These are phyloP conservation scores for Strigamia maritima DNA, from an alignment of 2,888 invertebrate species.

Conservation along the genomic window DNA sequence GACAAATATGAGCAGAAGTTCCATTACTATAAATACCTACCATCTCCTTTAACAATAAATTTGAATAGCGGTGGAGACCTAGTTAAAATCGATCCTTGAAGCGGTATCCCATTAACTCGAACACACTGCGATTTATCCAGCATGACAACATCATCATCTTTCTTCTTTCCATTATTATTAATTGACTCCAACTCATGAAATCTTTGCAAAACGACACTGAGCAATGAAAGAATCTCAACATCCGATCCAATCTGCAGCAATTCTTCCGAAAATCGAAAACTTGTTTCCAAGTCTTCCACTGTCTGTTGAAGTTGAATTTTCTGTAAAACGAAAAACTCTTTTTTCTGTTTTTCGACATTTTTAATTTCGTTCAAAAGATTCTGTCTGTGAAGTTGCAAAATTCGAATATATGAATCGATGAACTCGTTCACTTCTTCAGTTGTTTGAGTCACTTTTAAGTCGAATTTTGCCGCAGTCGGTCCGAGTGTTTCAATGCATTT, in stretches of 20 bases:
- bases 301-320: slow-evolving; percentile 39
- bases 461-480: background rate
- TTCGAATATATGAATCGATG: slow-evolving; percentile 63
- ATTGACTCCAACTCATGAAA: slow-evolving; percentile 16
- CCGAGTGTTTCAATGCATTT: background rate
- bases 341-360: slow-evolving; percentile 36
- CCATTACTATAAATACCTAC: too few relatives aligned
- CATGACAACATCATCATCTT: background rate
- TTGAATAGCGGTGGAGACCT: background rate
- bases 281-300: slow-evolving; percentile 36
- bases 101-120: background rate
- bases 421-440: slow-evolving; percentile 65
- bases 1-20: too few relatives aligned
- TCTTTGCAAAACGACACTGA: slow-evolving; percentile 28
- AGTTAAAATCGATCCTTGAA: slow-evolving; percentile 18
- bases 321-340: slow-evolving; percentile 20
- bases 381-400: slow-evolving; percentile 62
- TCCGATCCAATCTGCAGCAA: slow-evolving; percentile 31
- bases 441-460: slow-evolving; percentile 49
- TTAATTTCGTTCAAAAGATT: slow-evolving; percentile 57
- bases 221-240: slow-evolving; percentile 36
- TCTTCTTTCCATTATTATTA: background rate
- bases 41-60: slow-evolving; percentile 39
- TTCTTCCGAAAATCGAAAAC: slow-evolving; percentile 8
- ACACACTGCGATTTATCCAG: background rate